These are phyloP conservation scores for Oxystoma pomonae DNA, from an alignment of 2,888 invertebrate genomes.

Conservation along the genomic window DNA sequence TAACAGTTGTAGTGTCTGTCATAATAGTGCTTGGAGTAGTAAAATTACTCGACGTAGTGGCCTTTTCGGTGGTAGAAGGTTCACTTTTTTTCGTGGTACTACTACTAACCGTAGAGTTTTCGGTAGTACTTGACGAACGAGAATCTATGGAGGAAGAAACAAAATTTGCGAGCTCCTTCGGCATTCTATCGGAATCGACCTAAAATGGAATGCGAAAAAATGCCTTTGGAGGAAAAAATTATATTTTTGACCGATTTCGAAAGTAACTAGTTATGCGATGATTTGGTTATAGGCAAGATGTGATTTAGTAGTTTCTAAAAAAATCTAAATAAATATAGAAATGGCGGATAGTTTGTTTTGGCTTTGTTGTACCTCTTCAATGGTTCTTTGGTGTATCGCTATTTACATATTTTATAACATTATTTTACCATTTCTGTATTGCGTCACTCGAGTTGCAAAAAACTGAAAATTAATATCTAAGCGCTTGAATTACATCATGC, in stretches of 20 bases:
- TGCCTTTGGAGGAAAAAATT: background rate
- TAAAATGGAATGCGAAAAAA: slow-evolving; percentile 15
- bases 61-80: slow-evolving; percentile 13
- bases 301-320: background rate
- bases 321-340: background rate
- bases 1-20: slow-evolving; percentile 6
- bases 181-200: slow-evolving; percentile 22
- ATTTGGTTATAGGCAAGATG: background rate
- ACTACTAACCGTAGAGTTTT: slow-evolving; percentile 10
- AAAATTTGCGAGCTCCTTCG: slow-evolving; percentile 4
- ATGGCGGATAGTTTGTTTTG: background rate
- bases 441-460: slow-evolving; percentile 25
- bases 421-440: background rate
- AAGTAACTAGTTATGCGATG: no score
- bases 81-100: slow-evolving; percentile 17
- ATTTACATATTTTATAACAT: background rate
- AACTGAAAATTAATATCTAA: background rate
- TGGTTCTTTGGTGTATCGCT: background rate
- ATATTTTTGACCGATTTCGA: background rate
- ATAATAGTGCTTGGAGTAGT: slow-evolving; percentile 6
- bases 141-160: background rate
- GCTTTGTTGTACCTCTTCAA: background rate
- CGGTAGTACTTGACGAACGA: slow-evolving; percentile 7
- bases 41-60: slow-evolving; percentile 4
- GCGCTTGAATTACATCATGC: background rate